Evolutionary conservation across 2,113 vertebrate species (phyloP).

Genomic region (Spilogale gracilis): DNA sequence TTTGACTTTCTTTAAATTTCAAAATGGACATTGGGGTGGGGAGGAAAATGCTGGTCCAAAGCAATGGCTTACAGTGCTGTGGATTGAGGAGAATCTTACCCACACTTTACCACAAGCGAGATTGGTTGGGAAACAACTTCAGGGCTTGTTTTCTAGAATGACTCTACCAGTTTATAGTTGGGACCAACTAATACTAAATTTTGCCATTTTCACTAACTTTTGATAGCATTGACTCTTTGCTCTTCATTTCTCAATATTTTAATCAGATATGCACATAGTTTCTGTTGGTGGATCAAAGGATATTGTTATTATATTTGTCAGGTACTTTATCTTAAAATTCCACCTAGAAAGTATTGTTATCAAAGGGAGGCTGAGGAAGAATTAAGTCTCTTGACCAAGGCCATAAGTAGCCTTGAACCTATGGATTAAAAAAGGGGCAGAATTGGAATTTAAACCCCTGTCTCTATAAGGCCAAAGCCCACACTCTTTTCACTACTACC

Average conservation of each 20-base stretch:
- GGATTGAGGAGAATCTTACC: not conserved
- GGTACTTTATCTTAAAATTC: not conserved
- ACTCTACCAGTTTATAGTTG: not conserved
- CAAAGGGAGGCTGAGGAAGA: not conserved
- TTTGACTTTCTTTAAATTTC: not conserved
- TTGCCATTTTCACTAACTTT: not conserved
- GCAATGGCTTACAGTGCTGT: not conserved
- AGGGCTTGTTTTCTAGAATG: not conserved
- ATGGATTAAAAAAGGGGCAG: not conserved
- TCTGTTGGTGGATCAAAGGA: not conserved
- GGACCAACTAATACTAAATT: not conserved
- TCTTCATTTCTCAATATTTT: slow-evolving; percentile 18
- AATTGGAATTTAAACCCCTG: not conserved
- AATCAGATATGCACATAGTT: not conserved
- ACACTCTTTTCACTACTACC: not conserved
- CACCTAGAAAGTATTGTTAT: not conserved
- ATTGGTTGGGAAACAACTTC: not conserved
- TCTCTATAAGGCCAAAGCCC: not conserved
- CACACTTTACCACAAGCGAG: not conserved
- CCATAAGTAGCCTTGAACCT: not conserved
- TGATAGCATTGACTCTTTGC: not conserved
- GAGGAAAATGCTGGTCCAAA: not conserved
- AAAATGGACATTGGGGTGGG: not conserved
- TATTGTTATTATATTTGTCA: not conserved
- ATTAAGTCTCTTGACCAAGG: not conserved